Conservation (phyloP, 1,140 invertebrate species). For the Papilio dardanus region DNA sequence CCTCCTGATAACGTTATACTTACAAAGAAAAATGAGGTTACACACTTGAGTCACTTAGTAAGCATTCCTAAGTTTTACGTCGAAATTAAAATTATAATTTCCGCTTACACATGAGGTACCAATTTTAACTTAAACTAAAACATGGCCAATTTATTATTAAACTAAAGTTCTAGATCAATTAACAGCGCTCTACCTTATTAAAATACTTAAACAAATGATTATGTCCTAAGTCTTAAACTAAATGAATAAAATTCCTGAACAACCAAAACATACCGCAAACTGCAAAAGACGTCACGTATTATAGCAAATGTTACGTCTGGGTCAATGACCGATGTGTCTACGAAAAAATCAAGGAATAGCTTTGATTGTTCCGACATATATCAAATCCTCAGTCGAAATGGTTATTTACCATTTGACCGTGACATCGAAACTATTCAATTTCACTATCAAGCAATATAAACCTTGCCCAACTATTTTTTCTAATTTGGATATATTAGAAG, state of each 20-base stretch:
- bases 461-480: background rate
- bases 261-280: background rate
- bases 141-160: too few species aligned
- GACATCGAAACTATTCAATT: background rate
- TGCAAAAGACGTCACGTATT: background rate
- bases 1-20: slow-evolving; percentile 16
- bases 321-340: slow-evolving; percentile 5
- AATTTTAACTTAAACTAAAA: too few species aligned
- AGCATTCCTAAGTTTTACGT: slow-evolving; percentile 6
- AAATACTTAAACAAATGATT: slow-evolving; percentile 13
- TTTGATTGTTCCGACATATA: slow-evolving; percentile 20
- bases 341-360: slow-evolving; percentile 21
- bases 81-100: background rate
- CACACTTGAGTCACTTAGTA: slow-evolving; percentile 15
- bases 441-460: background rate
- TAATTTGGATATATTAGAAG: background rate
- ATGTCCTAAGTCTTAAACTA: too few species aligned
- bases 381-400: background rate
- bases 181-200: background rate
- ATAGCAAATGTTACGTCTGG: slow-evolving; percentile 5
- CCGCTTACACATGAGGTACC: too few species aligned
- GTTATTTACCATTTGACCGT: slow-evolving; percentile 15
- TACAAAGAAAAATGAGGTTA: slow-evolving; percentile 21
- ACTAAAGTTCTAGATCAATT: background rate
- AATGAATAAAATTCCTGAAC: background rate